Evolutionary conservation across 2,113 vertebrate genomes (phyloP).

Genomic region (Neopipo cinnamomea): DNA sequence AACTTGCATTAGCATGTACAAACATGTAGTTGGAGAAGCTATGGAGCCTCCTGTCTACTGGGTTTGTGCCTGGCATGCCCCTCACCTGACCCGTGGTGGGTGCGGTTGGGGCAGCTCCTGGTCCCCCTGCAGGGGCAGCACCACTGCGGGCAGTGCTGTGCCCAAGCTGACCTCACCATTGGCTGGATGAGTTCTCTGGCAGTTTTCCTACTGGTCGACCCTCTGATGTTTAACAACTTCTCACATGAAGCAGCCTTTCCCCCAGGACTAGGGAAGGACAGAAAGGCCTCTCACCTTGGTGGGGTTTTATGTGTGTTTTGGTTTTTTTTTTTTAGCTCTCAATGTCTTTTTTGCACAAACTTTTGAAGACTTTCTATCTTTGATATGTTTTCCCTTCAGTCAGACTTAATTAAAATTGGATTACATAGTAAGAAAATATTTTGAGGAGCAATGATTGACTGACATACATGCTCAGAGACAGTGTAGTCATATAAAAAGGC

Average conservation of each 20-base stretch:
- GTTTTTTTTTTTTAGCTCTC: rapidly evolving
- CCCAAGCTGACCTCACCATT: rapidly evolving
- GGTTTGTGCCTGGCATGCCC: neutral
- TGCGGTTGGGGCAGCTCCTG: neutral
- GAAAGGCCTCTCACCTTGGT: neutral
- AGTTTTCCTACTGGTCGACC: neutral
- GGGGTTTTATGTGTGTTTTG: neutral
- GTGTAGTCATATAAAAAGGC: neutral
- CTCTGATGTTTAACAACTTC: neutral
- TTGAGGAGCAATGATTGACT: neutral
- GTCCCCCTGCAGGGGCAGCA: rapidly evolving
- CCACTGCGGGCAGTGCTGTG: rapidly evolving
- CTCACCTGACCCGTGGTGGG: rapidly evolving
- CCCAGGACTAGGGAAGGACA: neutral
- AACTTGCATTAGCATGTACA: neutral
- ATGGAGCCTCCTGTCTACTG: neutral
- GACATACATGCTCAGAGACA: neutral
- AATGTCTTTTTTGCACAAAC: neutral
- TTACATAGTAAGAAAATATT: neutral
- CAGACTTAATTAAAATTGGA: neutral
- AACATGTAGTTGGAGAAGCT: neutral
- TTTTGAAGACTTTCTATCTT: neutral
- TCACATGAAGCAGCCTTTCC: neutral
- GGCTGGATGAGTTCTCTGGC: rapidly evolving
- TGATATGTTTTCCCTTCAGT: neutral